Percentiles rank a stretch among this genome's conserved stretches.
phyloP scores from a whole-genome alignment of 2,113 vertebrate genomes.

The Rhadina sibilatrix region DNA sequence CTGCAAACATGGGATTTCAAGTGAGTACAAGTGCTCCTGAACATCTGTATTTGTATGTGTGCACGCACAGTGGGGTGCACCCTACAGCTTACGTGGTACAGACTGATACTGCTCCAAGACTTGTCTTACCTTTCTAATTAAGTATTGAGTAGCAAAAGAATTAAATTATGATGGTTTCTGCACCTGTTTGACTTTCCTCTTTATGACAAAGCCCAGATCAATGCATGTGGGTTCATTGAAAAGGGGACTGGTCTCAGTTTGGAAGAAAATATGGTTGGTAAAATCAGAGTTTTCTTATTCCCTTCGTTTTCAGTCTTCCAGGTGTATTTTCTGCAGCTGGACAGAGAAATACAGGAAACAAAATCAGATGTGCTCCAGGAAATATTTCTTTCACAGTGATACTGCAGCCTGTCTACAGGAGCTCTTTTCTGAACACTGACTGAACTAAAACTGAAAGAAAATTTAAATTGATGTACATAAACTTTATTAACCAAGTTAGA shows the following conservation, averaged over 20 bases:
- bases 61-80: background rate
- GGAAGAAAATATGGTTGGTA: background rate
- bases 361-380: background rate
- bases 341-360: background rate
- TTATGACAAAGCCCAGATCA: background rate
- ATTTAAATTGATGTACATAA: background rate
- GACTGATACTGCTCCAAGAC: background rate
- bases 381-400: background rate
- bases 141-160: background rate
- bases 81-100: background rate
- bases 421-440: background rate
- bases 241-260: background rate
- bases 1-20: background rate
- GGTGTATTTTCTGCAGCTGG: background rate
- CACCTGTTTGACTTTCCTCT: constrained; percentile 18
- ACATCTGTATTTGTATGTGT: constrained; percentile 41
- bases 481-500: background rate
- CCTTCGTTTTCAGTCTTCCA: background rate
- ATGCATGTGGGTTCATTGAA: background rate
- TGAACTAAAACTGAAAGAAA: background rate
- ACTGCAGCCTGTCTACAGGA: background rate
- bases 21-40: background rate
- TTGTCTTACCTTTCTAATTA: constrained; percentile 18
- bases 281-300: background rate
- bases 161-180: background rate